These are phyloP conservation scores for Oenanthe oenanthe DNA, from an alignment of 2,113 vertebrate species.

Conservation along the genomic window DNA sequence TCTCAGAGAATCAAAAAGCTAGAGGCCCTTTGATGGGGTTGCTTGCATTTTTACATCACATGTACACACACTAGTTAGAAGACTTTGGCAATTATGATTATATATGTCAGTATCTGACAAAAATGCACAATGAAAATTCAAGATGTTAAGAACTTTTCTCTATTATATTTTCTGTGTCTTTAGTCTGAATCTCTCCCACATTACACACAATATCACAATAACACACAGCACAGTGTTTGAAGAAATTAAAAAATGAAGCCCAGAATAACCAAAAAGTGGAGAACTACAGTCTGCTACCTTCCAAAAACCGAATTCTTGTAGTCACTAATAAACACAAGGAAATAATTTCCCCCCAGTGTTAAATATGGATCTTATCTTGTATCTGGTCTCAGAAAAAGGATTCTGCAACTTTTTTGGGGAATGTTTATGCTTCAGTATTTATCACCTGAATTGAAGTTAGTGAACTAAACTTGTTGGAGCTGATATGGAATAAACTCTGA, in stretches of 20 bases:
- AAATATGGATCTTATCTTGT: background rate
- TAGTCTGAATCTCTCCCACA: background rate
- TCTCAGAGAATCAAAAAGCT: constrained; percentile 62
- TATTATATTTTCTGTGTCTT: background rate
- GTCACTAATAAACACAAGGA: background rate
- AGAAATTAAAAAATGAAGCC: background rate
- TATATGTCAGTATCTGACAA: background rate
- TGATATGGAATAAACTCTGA: background rate
- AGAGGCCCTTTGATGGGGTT: constrained; percentile 69
- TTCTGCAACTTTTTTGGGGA: background rate
- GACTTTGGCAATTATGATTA: background rate
- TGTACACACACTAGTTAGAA: constrained; percentile 6
- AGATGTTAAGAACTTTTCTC: background rate
- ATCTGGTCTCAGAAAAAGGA: background rate
- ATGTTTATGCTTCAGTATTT: background rate
- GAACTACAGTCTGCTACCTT: background rate
- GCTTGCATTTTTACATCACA: constrained; percentile 48
- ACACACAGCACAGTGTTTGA: background rate
- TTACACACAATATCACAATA: background rate
- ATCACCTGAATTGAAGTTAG: background rate
- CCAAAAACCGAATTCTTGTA: background rate
- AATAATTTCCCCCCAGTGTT: background rate
- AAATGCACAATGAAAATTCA: background rate
- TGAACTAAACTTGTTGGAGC: background rate
- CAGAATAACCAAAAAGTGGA: background rate